These are phyloP conservation scores for Tapera naevia DNA, from an alignment of 2,797 vertebrate genomes.

Conservation along the genomic window DNA sequence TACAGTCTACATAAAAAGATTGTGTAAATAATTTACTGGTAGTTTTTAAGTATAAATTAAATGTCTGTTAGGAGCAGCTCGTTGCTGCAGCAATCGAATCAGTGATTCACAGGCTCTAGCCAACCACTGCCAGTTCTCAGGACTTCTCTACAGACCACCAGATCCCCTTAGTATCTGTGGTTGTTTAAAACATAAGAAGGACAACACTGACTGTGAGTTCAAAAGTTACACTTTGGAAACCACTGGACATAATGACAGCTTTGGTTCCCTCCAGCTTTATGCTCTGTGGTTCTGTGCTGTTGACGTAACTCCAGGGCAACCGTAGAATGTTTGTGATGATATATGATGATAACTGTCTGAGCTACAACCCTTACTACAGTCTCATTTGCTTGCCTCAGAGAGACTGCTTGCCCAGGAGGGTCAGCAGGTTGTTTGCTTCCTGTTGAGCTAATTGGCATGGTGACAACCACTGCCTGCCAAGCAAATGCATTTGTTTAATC, in stretches of 20 bases:
- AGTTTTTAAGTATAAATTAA: background rate
- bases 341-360: background rate
- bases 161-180: background rate
- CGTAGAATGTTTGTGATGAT: background rate
- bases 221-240: background rate
- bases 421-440: slow-evolving; percentile 53
- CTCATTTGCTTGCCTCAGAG: background rate
- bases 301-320: background rate
- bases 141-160: background rate
- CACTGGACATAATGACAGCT: background rate
- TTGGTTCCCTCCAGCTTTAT: background rate
- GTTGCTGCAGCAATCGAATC: background rate
- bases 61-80: background rate
- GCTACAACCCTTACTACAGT: background rate
- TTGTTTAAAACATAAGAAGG: background rate
- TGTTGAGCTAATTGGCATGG: slow-evolving; percentile 42
- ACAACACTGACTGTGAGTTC: fast-evolving
- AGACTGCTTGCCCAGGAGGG: background rate
- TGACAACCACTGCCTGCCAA: slow-evolving; percentile 40
- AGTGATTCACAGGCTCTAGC: background rate
- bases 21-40: background rate
- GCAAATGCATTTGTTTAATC: slow-evolving; percentile 12
- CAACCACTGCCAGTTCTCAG: background rate
- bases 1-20: background rate
- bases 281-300: background rate